Base-by-base conservation (phyloP, 2,113 vertebrate species). In the Apaloderma vittatum region DNA sequence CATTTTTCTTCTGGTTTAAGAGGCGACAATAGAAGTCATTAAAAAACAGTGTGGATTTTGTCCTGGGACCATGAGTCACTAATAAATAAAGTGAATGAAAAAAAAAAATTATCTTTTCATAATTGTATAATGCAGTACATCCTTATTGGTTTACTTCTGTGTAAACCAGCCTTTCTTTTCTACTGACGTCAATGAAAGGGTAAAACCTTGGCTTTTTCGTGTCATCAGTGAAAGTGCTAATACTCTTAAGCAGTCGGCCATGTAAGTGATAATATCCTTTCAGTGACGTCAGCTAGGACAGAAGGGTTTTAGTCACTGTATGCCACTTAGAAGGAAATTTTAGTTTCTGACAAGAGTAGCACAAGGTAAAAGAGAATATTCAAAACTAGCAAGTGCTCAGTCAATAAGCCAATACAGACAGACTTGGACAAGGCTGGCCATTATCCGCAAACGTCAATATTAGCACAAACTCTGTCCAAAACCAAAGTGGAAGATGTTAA, bases 51-150 rank as follows among this genome's bases (percentile, higher is more conserved):
- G 46, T 36, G 48, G 30, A 2, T 68, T 75, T 84, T 92, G 57
- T 84, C 26, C 76, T 86, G 36, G 68, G 51, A 78, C 76, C 52
- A 43, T 94, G 94, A 96, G 92, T 94, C 92, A 95, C 94, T 93
- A 70, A 93, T 58, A 86, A 84, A 74, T 70, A 79, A 91, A 94
- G 48, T 32, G 46, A 83, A 71, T 34, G 52, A 81, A 91, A 62
- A 81, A 88, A 87, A 92, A 37, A 66, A 2, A 66, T 74, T 57
- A 43, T 48, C 37, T 84, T 74, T 54, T 26, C 65, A 88, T 65
- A 92, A 91, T 57, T 94, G 76, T 51, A 74, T 77, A 45, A 80
- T 71, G 51, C 88, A 88, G 85, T 18, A 74, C 90, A 93, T 92
- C 92, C 93, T 94, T 77, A 93, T 77, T 92, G 48, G 12, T 95